phyloP scores from a whole-genome alignment of 2,113 vertebrate genomes.

The Numenius arquata region DNA sequence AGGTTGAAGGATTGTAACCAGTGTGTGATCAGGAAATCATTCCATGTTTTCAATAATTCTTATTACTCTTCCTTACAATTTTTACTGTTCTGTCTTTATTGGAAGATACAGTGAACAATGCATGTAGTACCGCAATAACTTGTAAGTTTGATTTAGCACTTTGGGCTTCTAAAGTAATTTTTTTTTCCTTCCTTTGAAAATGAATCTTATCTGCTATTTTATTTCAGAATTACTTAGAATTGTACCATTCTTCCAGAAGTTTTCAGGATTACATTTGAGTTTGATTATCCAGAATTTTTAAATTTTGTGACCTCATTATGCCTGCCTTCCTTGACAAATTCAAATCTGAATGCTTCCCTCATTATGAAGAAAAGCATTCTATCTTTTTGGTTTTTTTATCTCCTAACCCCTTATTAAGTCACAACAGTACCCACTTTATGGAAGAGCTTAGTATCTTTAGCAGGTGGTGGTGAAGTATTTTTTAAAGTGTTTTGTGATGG shows the following conservation, averaged over 20 bases:
- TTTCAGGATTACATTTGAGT: background rate
- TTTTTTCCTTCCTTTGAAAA: background rate
- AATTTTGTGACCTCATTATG: background rate
- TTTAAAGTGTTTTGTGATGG: background rate
- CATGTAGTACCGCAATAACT: background rate
- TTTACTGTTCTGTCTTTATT: background rate
- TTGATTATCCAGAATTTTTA: background rate
- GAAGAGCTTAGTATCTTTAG: background rate
- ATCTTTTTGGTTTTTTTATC: background rate
- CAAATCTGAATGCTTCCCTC: background rate
- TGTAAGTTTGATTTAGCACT: background rate
- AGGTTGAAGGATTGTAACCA: background rate
- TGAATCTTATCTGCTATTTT: background rate
- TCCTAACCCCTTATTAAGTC: background rate
- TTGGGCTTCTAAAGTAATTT: background rate
- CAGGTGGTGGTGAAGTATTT: background rate
- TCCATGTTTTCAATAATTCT: background rate
- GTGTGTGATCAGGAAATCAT: background rate
- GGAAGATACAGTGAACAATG: background rate
- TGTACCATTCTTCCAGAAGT: background rate
- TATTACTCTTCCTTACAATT: background rate
- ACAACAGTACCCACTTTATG: background rate
- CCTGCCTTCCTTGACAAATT: background rate
- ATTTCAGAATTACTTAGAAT: background rate
- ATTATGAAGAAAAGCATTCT: background rate